Percentiles rank a stretch among this genome's conserved stretches.
Evolutionary conservation across 1,140 invertebrate genomes (phyloP).

Genomic region (Drosophila nannoptera): DNA sequence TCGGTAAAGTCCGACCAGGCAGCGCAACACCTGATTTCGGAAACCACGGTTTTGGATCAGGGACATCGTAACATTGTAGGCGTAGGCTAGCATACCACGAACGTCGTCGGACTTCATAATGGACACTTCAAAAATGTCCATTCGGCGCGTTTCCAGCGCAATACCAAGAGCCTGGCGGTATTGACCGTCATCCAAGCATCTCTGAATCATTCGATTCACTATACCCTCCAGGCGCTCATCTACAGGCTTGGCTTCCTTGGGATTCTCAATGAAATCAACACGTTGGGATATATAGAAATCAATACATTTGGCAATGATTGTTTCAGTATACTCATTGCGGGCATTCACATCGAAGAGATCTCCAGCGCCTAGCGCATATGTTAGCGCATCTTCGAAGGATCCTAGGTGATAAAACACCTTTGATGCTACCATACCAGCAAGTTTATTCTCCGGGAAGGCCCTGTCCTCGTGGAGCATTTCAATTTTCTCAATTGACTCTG

Average conservation of each 20-base stretch:
- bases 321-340: conserved; percentile 96
- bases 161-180: conserved; percentile 96
- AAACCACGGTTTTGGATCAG: conserved; percentile 96
- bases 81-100: conserved; percentile 93
- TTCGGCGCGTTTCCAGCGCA: conserved; percentile 95
- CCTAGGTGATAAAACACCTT: conserved; percentile 99
- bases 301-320: conserved; percentile 97
- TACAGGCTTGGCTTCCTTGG: conserved; percentile 85
- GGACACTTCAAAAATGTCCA: conserved; percentile 95
- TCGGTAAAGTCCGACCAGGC: conserved; percentile 93
- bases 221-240: conserved; percentile 95
- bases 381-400: conserved; percentile 96
- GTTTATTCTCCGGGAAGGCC: conserved; percentile 90
- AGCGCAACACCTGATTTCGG: conserved; percentile 91
- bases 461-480: conserved; percentile 97
- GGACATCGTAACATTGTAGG: conserved; percentile 97
- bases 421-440: conserved; percentile 97
- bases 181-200: conserved; percentile 96
- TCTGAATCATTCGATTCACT: conserved; percentile 97
- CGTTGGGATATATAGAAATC: conserved; percentile 95
- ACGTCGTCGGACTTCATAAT: conserved; percentile 96
- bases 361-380: conserved; percentile 95
- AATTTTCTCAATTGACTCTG: conserved; percentile 98
- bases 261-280: conserved; percentile 84
- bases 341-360: conserved; percentile 96